These are phyloP conservation scores for Sphaeridia pumilis DNA, from an alignment of 2,888 invertebrate species.

Conservation along the genomic window DNA sequence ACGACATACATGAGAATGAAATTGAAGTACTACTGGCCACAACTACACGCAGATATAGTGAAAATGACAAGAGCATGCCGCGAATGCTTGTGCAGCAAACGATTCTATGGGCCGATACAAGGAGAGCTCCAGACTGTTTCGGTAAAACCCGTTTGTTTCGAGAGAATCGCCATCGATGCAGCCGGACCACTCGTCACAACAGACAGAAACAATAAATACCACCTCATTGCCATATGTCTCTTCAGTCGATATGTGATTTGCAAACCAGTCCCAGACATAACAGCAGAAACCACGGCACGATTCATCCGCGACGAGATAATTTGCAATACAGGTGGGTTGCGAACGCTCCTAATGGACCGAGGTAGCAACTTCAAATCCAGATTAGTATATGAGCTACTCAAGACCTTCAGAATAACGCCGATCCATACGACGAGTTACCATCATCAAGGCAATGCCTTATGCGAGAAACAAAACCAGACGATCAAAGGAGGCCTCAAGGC, in stretches of 20 bases:
- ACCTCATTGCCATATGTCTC: neutral
- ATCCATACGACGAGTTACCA: no score
- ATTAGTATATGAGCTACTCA: no score
- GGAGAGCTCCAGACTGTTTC: neutral
- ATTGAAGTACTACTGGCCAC: neutral
- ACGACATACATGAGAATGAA: neutral
- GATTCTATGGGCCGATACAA: neutral
- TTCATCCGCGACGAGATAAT: neutral
- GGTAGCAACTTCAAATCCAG: no score
- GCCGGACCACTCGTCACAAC: neutral
- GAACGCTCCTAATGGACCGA: no score
- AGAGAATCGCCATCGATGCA: neutral
- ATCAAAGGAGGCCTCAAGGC: no score
- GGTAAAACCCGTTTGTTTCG: neutral
- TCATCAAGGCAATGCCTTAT: no score
- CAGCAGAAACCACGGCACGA: neutral
- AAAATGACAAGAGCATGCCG: neutral
- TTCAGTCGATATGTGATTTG: neutral
- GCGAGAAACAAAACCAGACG: no score
- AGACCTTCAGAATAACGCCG: no score
- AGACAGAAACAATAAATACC: neutral
- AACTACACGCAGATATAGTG: neutral
- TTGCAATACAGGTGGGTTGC: neutral
- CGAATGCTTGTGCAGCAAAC: neutral
- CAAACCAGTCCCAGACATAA: neutral